These are phyloP conservation scores for Neoniphon sammara DNA, from an alignment of 2,797 vertebrate genomes.

Conservation along the genomic window DNA sequence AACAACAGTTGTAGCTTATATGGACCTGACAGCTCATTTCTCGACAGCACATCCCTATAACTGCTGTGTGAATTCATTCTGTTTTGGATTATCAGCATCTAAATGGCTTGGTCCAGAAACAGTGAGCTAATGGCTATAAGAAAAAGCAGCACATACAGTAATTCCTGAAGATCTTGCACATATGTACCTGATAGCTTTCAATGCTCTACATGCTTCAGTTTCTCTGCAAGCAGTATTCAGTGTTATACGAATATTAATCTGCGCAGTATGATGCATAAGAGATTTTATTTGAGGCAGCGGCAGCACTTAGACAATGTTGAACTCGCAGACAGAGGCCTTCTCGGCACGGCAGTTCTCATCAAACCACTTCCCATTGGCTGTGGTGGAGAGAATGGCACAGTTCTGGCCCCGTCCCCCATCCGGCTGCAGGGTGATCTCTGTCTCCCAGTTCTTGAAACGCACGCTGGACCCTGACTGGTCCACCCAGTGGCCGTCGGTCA, in stretches of 20 bases:
- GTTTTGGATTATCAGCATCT: not conserved
- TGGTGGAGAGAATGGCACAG: slow-evolving; percentile 87
- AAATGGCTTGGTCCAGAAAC: slow-evolving; percentile 33
- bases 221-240: slow-evolving; percentile 7
- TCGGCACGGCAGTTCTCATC: slow-evolving; percentile 89
- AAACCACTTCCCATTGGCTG: slow-evolving; percentile 91
- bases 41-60: not conserved
- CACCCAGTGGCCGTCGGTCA: slow-evolving; percentile 88
- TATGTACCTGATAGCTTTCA: slow-evolving; percentile 10
- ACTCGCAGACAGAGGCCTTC: slow-evolving; percentile 94
- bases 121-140: slow-evolving; percentile 9
- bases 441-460: slow-evolving; percentile 96
- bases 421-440: slow-evolving; percentile 91
- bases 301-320: slow-evolving; percentile 88
- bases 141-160: slow-evolving; percentile 10
- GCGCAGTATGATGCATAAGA: not conserved
- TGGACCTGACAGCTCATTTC: not conserved
- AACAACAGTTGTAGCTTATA: slow-evolving; percentile 38
- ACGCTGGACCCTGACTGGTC: slow-evolving; percentile 85
- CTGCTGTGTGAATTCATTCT: slow-evolving; percentile 5
- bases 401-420: slow-evolving; percentile 91
- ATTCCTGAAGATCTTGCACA: slow-evolving; percentile 7
- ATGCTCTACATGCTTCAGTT: slow-evolving; percentile 7
- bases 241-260: not conserved
- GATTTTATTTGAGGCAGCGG: too few relatives aligned